Conservation (phyloP, 2,113 vertebrate species). For the Nycticorax nycticorax region DNA sequence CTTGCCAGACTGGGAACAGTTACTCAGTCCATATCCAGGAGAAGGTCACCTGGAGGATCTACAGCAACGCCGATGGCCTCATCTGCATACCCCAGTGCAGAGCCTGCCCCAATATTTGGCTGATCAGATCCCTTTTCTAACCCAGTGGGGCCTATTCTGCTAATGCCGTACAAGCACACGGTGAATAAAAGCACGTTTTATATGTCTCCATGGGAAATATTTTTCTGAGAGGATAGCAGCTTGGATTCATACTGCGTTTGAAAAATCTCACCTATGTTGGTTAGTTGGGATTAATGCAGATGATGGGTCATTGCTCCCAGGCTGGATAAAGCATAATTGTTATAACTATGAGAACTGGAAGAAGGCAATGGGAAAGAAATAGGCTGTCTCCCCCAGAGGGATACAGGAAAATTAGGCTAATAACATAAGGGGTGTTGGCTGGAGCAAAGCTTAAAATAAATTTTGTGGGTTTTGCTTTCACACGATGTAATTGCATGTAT, state of each 20-base stretch:
- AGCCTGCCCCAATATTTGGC: background rate
- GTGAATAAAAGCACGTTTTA: background rate
- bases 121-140: background rate
- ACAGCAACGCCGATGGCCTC: fast-evolving
- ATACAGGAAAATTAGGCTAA: background rate
- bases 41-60: background rate
- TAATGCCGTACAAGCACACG: fast-evolving
- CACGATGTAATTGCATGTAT: background rate
- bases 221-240: background rate
- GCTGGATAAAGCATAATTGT: background rate
- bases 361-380: background rate
- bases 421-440: background rate
- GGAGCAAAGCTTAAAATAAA: background rate
- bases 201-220: background rate
- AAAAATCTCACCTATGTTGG: background rate
- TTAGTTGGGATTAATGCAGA: background rate
- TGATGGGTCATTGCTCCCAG: background rate
- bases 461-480: background rate
- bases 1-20: background rate
- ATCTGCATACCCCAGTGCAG: background rate
- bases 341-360: background rate
- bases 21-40: background rate
- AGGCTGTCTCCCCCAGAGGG: background rate
- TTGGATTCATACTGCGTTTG: background rate
- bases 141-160: background rate